Base-by-base conservation (phyloP, 2,113 vertebrate genomes). In the Riparia riparia region DNA sequence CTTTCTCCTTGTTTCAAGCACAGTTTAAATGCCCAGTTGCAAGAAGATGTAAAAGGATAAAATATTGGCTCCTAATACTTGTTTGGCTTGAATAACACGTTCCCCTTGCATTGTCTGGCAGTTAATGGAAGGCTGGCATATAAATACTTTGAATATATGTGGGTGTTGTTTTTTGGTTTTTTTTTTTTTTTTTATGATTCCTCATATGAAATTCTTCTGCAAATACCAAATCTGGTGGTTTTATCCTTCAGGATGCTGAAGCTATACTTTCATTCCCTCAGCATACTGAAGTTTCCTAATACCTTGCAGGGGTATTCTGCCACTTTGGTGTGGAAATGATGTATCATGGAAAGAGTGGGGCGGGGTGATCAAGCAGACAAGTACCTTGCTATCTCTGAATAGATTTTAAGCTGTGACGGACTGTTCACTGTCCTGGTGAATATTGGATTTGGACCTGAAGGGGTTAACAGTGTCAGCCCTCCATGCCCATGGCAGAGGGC, bases 181-280 rank as follows among this genome's bases (percentile, higher is more conserved):
- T 37, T 37, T 37, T 37, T 37, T 37, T 37, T 37, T 37, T 37
- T 37, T 37, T 37, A 37, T 90, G 82, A 60, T 6, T 45, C n/a
- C 17, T 88, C 26, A 29, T 28, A 21, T 70, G 28, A 80, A 83
- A 63, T 47, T 73, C 10, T 41, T 78, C 44, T 68, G 19, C 28
- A 61, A 83, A 81, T 51, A 47, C 41, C 32, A 56, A 90, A 41
- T 51, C 21, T 57, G 39, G 18, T 17, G 12, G 7, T 7, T 18
- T 77, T 57, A 34, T 71, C 17, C 37, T 77, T 45, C n/a, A 50
- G 51, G 32, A 71, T 58, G 29, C 34, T 73, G 26, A 58, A 17
- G 22, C 22, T 28, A 16, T 3, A 7, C 8, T 66, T 6, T 49
- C 22, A n/a, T 19, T 70, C 10, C 56, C 26, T 1, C 0, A 0